Conservation (phyloP, 2,797 vertebrate genomes). For the Falco cherrug region DNA sequence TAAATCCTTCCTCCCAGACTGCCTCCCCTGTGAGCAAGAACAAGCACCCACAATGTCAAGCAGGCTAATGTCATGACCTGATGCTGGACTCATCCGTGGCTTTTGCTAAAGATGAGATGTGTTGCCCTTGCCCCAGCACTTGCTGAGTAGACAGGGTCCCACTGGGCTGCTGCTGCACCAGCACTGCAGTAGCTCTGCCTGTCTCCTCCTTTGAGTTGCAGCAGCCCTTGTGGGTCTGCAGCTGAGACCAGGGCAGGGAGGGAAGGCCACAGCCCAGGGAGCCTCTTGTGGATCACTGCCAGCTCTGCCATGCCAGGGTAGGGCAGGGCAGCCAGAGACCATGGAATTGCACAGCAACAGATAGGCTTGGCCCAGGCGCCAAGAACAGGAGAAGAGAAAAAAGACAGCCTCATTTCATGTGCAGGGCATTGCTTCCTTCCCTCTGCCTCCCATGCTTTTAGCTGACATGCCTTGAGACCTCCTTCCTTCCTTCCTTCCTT, state of each 20-base stretch:
- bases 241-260: neutral
- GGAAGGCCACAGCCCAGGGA: neutral
- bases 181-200: neutral
- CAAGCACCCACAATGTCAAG: neutral
- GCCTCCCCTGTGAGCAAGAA: neutral
- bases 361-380: neutral
- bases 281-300: neutral
- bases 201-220: neutral
- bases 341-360: neutral
- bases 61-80: neutral
- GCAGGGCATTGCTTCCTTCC: neutral
- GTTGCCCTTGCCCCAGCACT: neutral
- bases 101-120: neutral
- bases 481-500: neutral
- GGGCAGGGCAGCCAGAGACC: neutral
- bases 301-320: neutral
- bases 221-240: neutral
- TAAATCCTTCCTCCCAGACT: neutral
- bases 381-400: neutral
- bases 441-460: neutral
- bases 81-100: neutral
- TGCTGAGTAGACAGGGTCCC: neutral
- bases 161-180: neutral
- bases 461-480: neutral
- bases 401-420: neutral